Percentiles rank a stretch among this genome's conserved stretches.
phyloP scores from a whole-genome alignment of 2,888 invertebrate genomes.

The Salticus scenicus region DNA sequence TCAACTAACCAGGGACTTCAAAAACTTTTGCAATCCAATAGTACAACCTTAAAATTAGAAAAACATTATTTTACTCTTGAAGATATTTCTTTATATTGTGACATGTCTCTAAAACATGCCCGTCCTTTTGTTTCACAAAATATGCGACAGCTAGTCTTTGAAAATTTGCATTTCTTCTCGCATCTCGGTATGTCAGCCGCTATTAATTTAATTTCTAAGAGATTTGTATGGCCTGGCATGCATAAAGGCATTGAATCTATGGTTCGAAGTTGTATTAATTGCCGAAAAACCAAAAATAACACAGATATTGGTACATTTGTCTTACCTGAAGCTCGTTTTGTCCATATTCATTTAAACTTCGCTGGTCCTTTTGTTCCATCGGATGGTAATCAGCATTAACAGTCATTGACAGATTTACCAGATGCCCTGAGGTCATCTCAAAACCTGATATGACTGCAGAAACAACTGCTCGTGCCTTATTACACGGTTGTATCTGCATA shows the following conservation, averaged over 20 bases:
- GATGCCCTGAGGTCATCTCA: no score
- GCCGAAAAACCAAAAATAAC: conserved; percentile 4
- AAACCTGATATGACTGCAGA: no score
- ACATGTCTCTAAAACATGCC: no score
- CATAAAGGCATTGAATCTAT: no score
- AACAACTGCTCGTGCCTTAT: not conserved
- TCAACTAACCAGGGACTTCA: conserved; percentile 32
- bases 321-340: conserved; percentile 16
- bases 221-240: no score
- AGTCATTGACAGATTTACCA: no score
- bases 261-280: no score
- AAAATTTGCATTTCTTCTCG: no score
- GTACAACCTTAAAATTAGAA: not conserved
- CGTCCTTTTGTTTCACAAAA: not conserved
- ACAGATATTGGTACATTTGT: not conserved
- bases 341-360: conserved; percentile 4
- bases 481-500: not conserved
- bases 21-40: not conserved
- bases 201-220: no score
- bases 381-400: not conserved
- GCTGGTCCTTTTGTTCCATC: conserved; percentile 12
- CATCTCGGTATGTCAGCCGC: no score
- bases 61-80: no score
- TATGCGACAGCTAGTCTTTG: conserved; percentile 4
- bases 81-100: no score